These are phyloP conservation scores for Colistium nudipinnis DNA, from an alignment of 2,113 vertebrate genomes.

Conservation along the genomic window DNA sequence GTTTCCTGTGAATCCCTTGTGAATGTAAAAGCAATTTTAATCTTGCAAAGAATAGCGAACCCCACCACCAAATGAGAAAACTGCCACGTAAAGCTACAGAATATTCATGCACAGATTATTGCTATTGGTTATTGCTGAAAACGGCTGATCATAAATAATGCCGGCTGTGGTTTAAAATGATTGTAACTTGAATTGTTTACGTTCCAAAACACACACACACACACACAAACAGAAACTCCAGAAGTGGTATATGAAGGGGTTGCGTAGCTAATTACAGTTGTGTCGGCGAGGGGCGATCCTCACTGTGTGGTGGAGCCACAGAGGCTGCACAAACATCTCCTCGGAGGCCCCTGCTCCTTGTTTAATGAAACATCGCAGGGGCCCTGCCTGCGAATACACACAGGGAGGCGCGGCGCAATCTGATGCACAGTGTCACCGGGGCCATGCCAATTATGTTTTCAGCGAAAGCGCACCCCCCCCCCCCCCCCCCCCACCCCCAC, in stretches of 20 bases:
- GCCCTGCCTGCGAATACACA: conserved; percentile 63
- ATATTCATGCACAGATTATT: background rate
- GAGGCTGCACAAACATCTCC: conserved; percentile 81
- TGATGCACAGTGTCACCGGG: conserved; percentile 73
- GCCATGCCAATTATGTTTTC: conserved; percentile 81
- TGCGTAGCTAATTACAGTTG: conserved; percentile 60
- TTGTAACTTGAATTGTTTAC: background rate
- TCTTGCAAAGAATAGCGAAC: background rate
- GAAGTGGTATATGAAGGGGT: conserved; percentile 31
- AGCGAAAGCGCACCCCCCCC: conserved; percentile 57
- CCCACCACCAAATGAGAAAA: background rate
- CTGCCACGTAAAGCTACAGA: background rate
- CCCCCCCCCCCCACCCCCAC: conserved; percentile 25
- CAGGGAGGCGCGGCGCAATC: conserved; percentile 65
- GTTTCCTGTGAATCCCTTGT: conserved; percentile 4
- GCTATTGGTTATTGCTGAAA: background rate
- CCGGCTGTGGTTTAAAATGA: background rate
- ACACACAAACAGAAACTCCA: conserved; percentile 16
- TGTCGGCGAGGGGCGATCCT: conserved; percentile 46
- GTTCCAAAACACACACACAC: conserved; percentile 6
- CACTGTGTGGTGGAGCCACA: conserved; percentile 75
- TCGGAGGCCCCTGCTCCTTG: conserved; percentile 70
- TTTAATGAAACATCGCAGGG: conserved; percentile 79
- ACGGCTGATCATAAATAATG: background rate
- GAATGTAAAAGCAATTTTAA: background rate